These are phyloP conservation scores for Amaurobius ferox DNA, from an alignment of 2,888 invertebrate genomes.

Conservation along the genomic window DNA sequence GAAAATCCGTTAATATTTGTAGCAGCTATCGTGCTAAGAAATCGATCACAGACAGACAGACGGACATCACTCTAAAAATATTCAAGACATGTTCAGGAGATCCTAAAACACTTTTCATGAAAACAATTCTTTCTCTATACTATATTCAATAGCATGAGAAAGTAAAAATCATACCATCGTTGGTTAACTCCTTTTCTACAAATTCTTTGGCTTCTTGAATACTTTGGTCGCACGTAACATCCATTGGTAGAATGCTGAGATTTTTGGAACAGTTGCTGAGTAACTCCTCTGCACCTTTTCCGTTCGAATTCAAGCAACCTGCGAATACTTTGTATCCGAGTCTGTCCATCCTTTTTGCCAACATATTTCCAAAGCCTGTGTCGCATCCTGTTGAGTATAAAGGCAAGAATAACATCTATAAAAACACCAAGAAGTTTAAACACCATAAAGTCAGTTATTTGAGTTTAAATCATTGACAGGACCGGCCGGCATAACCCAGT, in stretches of 20 bases:
- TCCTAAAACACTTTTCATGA: too few relatives aligned
- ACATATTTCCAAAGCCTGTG: conserved; percentile 76
- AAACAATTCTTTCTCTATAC: too few relatives aligned
- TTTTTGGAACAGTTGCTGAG: conserved; percentile 69
- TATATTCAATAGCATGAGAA: too few relatives aligned
- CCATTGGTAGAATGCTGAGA: conserved; percentile 76
- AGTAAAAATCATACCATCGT: conserved; percentile 2
- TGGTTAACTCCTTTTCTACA: conserved; percentile 56
- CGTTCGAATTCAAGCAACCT: conserved; percentile 75
- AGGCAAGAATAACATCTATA: neutral
- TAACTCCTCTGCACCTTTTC: conserved; percentile 74
- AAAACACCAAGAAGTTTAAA: neutral
- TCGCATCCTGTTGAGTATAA: conserved; percentile 75
- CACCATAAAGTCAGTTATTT: too few relatives aligned
- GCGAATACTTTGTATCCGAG: conserved; percentile 77
- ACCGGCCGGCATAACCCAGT: too few relatives aligned
- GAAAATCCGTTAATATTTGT: too few relatives aligned
- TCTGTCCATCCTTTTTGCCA: conserved; percentile 75
- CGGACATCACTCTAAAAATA: too few relatives aligned
- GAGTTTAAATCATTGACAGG: too few relatives aligned
- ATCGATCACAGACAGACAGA: too few relatives aligned
- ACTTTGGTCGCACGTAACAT: conserved; percentile 77
- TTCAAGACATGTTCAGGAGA: too few relatives aligned
- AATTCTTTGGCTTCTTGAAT: conserved; percentile 75
- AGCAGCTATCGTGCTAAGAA: too few relatives aligned